A percentile compares a stretch with the other conserved stretches of the same genome.
phyloP scores from a whole-genome alignment of 2,113 vertebrate genomes.

The Amblyopsis rosae region DNA sequence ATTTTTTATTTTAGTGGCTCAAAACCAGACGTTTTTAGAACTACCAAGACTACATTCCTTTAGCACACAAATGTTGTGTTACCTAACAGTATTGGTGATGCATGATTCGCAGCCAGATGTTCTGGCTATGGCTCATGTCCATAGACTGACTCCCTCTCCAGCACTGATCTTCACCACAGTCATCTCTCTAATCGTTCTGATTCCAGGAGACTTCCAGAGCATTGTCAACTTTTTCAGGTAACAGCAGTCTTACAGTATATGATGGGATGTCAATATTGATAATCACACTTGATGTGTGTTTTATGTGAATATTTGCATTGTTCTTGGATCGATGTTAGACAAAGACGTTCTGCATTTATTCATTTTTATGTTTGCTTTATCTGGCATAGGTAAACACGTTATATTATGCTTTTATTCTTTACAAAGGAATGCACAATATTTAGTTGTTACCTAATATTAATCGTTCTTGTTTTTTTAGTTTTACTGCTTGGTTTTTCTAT shows the following conservation, averaged over 20 bases:
- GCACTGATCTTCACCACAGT: constrained; percentile 84
- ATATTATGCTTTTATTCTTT: background rate
- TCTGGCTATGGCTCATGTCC: constrained; percentile 85
- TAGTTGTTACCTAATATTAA: background rate
- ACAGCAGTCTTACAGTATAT: background rate
- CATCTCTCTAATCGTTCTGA: constrained; percentile 81
- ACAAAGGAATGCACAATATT: background rate
- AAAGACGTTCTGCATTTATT: background rate
- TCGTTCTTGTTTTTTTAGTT: constrained; percentile 69
- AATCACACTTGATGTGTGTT: background rate
- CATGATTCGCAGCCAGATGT: constrained; percentile 78
- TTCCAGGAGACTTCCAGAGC: constrained; percentile 81
- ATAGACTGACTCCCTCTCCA: constrained; percentile 81
- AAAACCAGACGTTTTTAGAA: no score
- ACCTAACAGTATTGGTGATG: background rate
- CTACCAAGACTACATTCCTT: no score
- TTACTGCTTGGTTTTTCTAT: constrained; percentile 87
- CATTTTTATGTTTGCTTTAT: no score
- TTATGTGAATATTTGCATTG: background rate
- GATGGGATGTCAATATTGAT: background rate
- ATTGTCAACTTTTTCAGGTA: constrained; percentile 88
- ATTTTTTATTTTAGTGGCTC: no score
- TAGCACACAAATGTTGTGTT: no score
- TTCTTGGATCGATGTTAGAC: background rate
- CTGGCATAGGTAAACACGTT: background rate